Base-by-base conservation (phyloP, 2,888 invertebrate genomes). In the Ophion obscuratus region DNA sequence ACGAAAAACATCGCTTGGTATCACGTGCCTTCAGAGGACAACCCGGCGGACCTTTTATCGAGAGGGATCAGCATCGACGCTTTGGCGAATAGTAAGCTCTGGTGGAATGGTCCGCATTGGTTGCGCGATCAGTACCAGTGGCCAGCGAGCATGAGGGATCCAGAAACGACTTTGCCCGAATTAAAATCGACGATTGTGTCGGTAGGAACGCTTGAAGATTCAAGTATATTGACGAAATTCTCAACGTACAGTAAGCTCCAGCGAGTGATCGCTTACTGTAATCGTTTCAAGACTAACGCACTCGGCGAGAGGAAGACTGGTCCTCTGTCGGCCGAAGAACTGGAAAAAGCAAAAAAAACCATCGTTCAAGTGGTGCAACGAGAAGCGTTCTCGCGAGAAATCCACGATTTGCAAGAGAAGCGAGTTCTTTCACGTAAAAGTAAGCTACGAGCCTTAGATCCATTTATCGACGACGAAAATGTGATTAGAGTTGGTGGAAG, bases 41-140 rank as follows among this genome's bases (percentile, higher is more conserved):
- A 88, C 36, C 88, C 88, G 7, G 88, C 88, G 1, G 88, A 88
- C 36, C 27, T 86, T 17, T 9, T 87, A 11, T 88, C 88, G 6
- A 44, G 88, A 47, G 86, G 87, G 0, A 75, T 62, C 10, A 53
- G 70, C 2, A 66, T 78, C 7, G 73, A 81, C 1, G 31, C 73
- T 11, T 68, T 81, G 14, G 36, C 40, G 20, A 9, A 76, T 7
- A 66, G 75, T 6, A 27, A 40, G 2, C 76, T 87, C 0, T 85
- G 86, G 85, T 88, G 87, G 84, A 53, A 87, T 66, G 87, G 87
- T 14, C 84, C 87, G n/a, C 2, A 10, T 3, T 88, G 87, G 88
- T 61, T 88, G 17, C 57, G 27, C n/a, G n/a, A 57, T 2, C 78
- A 61, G 44, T 36, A 68, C 47, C 70, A 61, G 24, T 73, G 79